Conservation (phyloP, 2,113 vertebrate genomes). For the Gila orcuttii region DNA sequence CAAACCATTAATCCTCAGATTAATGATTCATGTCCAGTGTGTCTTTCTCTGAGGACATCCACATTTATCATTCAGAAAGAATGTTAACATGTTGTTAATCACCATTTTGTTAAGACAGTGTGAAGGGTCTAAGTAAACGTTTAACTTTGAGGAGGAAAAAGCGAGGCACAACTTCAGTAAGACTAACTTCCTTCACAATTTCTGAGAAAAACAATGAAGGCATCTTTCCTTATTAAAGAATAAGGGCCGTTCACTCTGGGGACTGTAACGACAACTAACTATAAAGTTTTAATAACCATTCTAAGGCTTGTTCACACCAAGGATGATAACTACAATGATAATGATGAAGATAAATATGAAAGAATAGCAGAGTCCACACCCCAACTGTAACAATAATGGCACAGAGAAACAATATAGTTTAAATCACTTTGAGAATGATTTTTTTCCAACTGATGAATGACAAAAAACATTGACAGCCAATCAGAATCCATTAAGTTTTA, state of each 20-base stretch:
- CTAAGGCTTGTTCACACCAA: too few species aligned
- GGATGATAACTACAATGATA: too few species aligned
- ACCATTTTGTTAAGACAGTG: constrained; percentile 5
- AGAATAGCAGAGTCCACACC: too few species aligned
- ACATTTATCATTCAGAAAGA: not conserved
- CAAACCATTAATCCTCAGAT: constrained; percentile 22
- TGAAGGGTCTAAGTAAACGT: not conserved
- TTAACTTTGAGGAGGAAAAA: constrained; percentile 7
- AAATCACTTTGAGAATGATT: too few species aligned
- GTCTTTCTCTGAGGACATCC: constrained; percentile 12
- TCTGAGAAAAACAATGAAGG: not conserved
- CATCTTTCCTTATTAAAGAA: not conserved
- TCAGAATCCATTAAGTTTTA: too few species aligned
- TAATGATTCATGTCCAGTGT: not conserved
- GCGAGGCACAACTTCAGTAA: not conserved
- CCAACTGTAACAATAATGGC: too few species aligned
- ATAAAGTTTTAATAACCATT: too few species aligned
- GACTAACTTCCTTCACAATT: not conserved
- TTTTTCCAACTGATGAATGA: too few species aligned
- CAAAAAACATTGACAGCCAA: too few species aligned
- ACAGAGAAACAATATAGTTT: too few species aligned
- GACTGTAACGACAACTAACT: not conserved
- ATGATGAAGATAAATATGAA: too few species aligned
- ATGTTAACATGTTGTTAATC: constrained; percentile 2
- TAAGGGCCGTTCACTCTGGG: not conserved